Base-by-base conservation (phyloP, 2,888 invertebrate species). In the Synanthedon formicaeformis region DNA sequence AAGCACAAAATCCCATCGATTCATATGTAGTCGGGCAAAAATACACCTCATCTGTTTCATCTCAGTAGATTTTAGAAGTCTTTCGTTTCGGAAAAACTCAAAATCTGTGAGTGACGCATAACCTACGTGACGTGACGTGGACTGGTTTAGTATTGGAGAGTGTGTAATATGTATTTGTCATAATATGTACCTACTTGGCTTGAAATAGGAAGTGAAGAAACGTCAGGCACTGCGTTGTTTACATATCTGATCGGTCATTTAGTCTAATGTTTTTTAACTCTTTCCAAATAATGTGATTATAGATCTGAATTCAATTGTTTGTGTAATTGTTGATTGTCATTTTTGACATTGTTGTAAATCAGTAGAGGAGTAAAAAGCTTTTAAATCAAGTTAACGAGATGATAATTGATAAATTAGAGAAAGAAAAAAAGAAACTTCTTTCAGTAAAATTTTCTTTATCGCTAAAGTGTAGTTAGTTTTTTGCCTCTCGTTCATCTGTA, bases 1-100 rank as follows among this genome's bases (percentile, higher is more conserved):
- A 87, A 87, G 87, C 85, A 84, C 87, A 84, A 83, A 77, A 82
- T 75, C 87, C 87, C 87, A 87, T 84, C 87, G 87, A 86, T 81
- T 80, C 83, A 77, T 79, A 76, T 75, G 73, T 77, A 78, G 74
- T 78, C 70, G 72, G 80, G 76, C 81, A 80, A 75, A 23, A 23
- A 78, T 73, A 73, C 77, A 72, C 75, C 76, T 79, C 78, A 75
- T 76, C 75, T 64, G 75, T 71, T 23, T 72, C 63, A 67, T 69
- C 73, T 75, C 75, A 65, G 69, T 85, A 85, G 86, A 87, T 86
- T 87, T 23, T 82, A 77, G 79, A 81, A 82, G 87, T 86, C 85
- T 85, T 87, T 87, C 87, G 81, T 57, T 65, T 63, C 34, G 65
- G 83, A 87, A 86, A 86, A 85, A 86, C 86, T 68, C 69, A 72